Evolutionary conservation across 2,888 invertebrate species (phyloP), one percentile per base, ranked within the genome.

Genomic region (Aleiodes leptofemur): DNA sequence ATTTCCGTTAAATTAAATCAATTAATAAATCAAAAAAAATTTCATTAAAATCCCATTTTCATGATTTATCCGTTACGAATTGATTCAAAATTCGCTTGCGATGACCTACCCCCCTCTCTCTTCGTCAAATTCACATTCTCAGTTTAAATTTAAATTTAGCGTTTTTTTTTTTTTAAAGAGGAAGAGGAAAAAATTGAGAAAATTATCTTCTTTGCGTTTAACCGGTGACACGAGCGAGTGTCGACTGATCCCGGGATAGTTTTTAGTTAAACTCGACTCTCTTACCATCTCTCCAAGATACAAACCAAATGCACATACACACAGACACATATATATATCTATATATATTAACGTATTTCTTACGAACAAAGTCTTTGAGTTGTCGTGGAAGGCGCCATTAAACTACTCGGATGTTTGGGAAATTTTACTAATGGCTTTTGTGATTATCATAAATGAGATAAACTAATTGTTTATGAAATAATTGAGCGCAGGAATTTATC

Each of bases 1-100:
- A 64, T 66, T 16, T 74, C 38, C 31, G 75, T 73, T 69, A 31
- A 68, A 76, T 73, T 48, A 61, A 50, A 71, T 69, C 23, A 68
- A 76, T 73, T 53, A 61, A 50, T 71, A 16, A 77, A 73, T 69
- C 69, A n/a, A 29, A n/a, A 5, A 57, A 23, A 14, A 53, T 9
- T 53, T 43, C 43, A 43, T 43, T 43, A 9, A 11, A 43, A 9
- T 43, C 34, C 34, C 34, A 34, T 34, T 34, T 34, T 34, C 34
- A 23, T 23, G 23, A 2, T 34, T 34, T 6, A 34, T 34, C 6
- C 34, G 34, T 34, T 23, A 34, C 34, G 34, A 34, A 34, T 34
- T 34, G 3, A 34, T 34, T 34, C 34, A 34, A 1, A 34, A 34
- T 6, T 4, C 6, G 34, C 4, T 34, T 34, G 34, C 34, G 3